Conservation (phyloP, 2,113 vertebrate genomes). For the Gnathochromis pfefferi region DNA sequence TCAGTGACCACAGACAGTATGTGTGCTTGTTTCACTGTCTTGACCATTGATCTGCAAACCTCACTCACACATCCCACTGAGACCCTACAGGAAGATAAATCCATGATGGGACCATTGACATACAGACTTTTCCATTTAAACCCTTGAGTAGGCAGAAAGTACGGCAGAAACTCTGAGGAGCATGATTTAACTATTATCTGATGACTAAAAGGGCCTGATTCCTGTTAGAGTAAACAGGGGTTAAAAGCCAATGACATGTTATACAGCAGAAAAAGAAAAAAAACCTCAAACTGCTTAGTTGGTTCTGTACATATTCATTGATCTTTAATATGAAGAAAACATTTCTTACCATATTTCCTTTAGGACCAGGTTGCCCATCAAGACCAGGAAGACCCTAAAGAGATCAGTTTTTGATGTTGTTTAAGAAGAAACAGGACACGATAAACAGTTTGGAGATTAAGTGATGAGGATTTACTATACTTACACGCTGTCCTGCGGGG, state of each 20-base stretch:
- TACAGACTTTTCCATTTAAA: neutral
- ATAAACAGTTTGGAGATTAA: neutral
- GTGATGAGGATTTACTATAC: constrained; percentile 42
- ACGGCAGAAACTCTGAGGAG: neutral
- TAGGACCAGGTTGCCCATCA: constrained; percentile 88
- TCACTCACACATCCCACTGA: neutral
- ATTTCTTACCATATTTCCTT: constrained; percentile 91
- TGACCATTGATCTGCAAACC: neutral
- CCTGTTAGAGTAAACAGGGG: neutral
- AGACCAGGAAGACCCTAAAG: constrained; percentile 85
- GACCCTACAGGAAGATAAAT: neutral
- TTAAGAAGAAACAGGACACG: neutral
- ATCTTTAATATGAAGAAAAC: neutral
- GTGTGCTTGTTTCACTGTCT: constrained; percentile 15
- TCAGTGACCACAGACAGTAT: neutral
- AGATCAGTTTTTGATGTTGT: neutral
- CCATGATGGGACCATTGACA: neutral
- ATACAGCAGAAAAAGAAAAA: neutral
- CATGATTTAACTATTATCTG: neutral
- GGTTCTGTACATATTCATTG: neutral
- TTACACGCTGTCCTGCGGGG: constrained; percentile 85
- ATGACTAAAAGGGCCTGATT: neutral
- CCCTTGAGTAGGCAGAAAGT: neutral
- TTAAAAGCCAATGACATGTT: neutral
- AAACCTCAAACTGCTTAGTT: neutral